phyloP scores from a whole-genome alignment of 2,888 invertebrate species.

The Onthophagus sagittarius region DNA sequence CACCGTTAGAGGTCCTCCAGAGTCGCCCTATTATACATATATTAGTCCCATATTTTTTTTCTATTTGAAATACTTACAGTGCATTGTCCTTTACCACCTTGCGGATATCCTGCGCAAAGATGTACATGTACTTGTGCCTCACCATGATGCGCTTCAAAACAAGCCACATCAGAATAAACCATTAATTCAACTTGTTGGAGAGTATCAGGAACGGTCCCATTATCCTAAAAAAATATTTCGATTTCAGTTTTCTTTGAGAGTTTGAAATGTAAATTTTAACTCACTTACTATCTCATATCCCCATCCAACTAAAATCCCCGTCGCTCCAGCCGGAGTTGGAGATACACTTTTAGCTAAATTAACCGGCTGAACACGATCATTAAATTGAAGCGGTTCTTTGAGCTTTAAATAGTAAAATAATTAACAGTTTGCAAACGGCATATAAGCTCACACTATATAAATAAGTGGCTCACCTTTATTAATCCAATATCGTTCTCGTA shows the following conservation, averaged over 20 bases:
- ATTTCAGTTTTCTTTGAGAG: background rate
- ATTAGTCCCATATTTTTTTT: background rate
- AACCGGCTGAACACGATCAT: constrained; percentile 14
- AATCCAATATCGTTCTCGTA: constrained; percentile 29
- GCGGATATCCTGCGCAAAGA: constrained; percentile 48
- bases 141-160: constrained; percentile 38
- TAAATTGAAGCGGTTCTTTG: constrained; percentile 19
- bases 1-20: constrained; percentile 28
- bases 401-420: constrained; percentile 18
- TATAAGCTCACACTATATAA: background rate
- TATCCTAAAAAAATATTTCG: constrained; percentile 36
- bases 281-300: constrained; percentile 24
- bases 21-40: constrained; percentile 17
- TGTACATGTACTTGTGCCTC: constrained; percentile 39
- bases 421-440: background rate
- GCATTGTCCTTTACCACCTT: constrained; percentile 51
- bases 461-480: constrained; percentile 25
- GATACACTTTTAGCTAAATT: constrained; percentile 13
- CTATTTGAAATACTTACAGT: constrained; percentile 34
- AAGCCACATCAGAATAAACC: constrained; percentile 44
- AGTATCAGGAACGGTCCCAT: constrained; percentile 39
- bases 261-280: background rate
- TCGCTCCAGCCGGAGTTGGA: constrained; percentile 17
- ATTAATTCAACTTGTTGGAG: constrained; percentile 46
- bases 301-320: constrained; percentile 25